Base-by-base conservation (phyloP, 2,797 vertebrate species). In the Clamator glandarius region DNA sequence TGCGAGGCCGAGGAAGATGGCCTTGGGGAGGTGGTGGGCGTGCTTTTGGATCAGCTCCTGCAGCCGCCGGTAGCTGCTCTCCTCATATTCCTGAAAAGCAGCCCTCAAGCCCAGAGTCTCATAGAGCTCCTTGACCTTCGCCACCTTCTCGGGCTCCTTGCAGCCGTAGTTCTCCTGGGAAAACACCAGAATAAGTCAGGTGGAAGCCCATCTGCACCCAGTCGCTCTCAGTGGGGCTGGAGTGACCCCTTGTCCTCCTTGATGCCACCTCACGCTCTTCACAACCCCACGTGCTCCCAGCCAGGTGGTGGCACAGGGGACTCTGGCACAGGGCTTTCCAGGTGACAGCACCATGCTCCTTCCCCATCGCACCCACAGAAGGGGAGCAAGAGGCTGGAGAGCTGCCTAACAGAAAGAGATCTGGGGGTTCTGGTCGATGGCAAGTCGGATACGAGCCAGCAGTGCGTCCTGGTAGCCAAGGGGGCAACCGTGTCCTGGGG, bases 131-230 rank as follows among this genome's bases (percentile, higher is more conserved):
- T 99, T 99, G 91, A 99, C 99, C 82, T 97, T 98, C 1, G 98
- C 98, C 83, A 99, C 98, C 67, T 98, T 98, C 76, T 97, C 98
- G 0, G 96, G 94, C 19, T 99, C 98, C 28, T 98, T 98, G 11
- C 95, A 96, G 4, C 98, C 99, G 0, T 99, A 99, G 94, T 98
- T 99, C n/a, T 98, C 98, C 99, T 99, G 94, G 50, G 74, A 14
- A 79, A 39, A 21, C 9, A 29, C 7, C 50, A 14, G 29, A 14
- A 58, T 9, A 19, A 36, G 48, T 6, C 63, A 28, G 50, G n/a
- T 4, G 6, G 54, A 33, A 5, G 2, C 8, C 11, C 33, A 21
- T 76, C 79, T 6, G 1, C 0, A 41, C 41, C 41, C 41, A 42
- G 11, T 42, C 44, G 18, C 44, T 15, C 17, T 17, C 44, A 46